Base-by-base conservation (phyloP, 2,797 vertebrate species). In the Neostethus bicornis region DNA sequence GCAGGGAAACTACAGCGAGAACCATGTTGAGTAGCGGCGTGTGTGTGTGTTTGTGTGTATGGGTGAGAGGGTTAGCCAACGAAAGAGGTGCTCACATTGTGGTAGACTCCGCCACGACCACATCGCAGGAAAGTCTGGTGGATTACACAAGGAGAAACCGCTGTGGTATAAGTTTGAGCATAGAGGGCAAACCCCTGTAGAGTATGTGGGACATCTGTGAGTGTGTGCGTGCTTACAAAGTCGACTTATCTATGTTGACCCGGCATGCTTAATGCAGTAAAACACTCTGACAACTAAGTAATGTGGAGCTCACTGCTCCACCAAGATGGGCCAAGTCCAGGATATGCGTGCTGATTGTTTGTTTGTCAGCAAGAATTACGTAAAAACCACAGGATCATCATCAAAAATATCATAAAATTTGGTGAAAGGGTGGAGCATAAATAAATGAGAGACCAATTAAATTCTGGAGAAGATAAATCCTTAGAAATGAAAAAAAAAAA, bases 141-240 rank as follows among this genome's bases (percentile, higher is more conserved):
- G 47, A 61, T 46, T 55, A 51, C 51, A 52, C 12, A 56, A 54
- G 41, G 55, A 42, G 57, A 71, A 65, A 77, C 64, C 79, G 56
- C 65, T 63, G 71, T 49, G 61, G 66, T 66, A 65, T 62, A 66
- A 56, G 73, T 62, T 82, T 76, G 81, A 79, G 67, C 68, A 62
- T 54, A 56, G 46, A 79, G 60, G 70, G 67, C 24, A 74, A 53
- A 16, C 70, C 68, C 74, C 63, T 61, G 61, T 51, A 51, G 70
- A 23, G 29, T 49, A 2, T 34, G 43, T 29, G 57, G 26, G 49
- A 35, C 14, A n/a, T 19, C 37, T 39, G 37, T 4, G 32, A 34
- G 31, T 34, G 31, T 14, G 38, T 16, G 46, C 12, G 41, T 19
- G 7, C 13, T 11, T 11, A 17, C 31, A 35, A 61, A 73, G 44